A percentile compares a stretch with the other conserved stretches of the same genome.
Evolutionary conservation across 2,113 vertebrate species (phyloP).

Genomic region (Nasalis larvatus): DNA sequence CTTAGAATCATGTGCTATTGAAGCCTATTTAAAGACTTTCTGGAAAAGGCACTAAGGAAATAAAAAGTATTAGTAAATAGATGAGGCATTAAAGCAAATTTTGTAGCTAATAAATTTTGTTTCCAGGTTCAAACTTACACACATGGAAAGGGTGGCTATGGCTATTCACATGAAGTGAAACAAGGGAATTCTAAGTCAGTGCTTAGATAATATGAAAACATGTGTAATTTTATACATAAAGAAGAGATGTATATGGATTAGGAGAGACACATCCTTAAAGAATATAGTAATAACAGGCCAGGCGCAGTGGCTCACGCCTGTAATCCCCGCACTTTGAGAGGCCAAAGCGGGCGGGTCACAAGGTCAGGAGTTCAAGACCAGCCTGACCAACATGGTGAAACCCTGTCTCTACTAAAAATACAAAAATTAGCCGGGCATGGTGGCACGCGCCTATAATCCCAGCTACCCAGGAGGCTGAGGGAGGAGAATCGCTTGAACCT

Average conservation of each 20-base stretch:
- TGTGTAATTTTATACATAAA: background rate
- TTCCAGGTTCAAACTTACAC: background rate
- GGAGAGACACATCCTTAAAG: background rate
- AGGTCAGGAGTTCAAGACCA: too few relatives aligned
- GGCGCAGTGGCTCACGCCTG: too few relatives aligned
- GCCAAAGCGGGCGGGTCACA: too few relatives aligned
- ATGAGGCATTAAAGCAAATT: background rate
- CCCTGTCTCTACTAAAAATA: too few relatives aligned
- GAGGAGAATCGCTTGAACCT: too few relatives aligned
- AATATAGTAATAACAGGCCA: background rate
- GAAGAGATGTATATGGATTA: background rate
- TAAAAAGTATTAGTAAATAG: background rate
- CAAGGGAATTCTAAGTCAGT: background rate
- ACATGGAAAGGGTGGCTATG: background rate
- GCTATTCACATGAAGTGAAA: background rate
- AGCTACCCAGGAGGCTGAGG: too few relatives aligned
- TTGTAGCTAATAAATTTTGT: background rate
- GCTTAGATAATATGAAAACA: background rate
- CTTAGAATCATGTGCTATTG: background rate
- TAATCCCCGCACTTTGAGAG: too few relatives aligned
- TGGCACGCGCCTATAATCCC: fast-evolving
- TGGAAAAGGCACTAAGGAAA: constrained; percentile 26
- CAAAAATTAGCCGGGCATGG: too few relatives aligned
- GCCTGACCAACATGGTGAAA: too few relatives aligned
- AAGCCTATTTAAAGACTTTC: background rate